Conservation (phyloP, 2,888 invertebrate species). For the Geotrupes spiniger region DNA sequence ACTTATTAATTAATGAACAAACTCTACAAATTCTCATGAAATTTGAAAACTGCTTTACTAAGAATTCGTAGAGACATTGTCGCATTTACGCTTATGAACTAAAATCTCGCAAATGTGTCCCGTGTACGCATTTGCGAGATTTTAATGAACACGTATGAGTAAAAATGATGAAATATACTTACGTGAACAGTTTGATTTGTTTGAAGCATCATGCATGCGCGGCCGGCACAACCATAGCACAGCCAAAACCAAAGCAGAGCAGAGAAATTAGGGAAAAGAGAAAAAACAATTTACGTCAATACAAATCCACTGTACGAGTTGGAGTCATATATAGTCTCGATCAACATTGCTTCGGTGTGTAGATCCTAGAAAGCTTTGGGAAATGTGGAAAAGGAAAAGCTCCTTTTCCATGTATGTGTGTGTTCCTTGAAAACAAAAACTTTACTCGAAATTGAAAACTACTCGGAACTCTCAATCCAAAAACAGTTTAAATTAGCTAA, state of each 20-base stretch:
- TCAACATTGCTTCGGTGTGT: slow-evolving; percentile 46
- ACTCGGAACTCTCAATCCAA: slow-evolving; percentile 5
- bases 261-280: slow-evolving; percentile 76
- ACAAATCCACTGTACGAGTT: slow-evolving; percentile 51
- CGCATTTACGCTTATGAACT: too few species aligned
- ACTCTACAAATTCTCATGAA: too few species aligned
- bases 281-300: slow-evolving; percentile 70
- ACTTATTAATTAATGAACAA: too few species aligned
- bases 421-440: slow-evolving; percentile 3
- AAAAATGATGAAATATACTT: slow-evolving; percentile 54
- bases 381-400: slow-evolving; percentile 2
- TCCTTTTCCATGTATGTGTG: background rate
- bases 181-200: slow-evolving; percentile 68
- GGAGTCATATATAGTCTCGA: slow-evolving; percentile 41
- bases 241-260: slow-evolving; percentile 74
- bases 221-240: slow-evolving; percentile 78
- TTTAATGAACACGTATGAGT: background rate
- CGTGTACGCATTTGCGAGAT: background rate
- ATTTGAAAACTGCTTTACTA: too few species aligned
- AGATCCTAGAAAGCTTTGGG: slow-evolving; percentile 27
- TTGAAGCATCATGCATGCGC: slow-evolving; percentile 76
- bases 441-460: background rate
- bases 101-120: too few species aligned
- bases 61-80: too few species aligned
- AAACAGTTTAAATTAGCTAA: slow-evolving; percentile 4